Evolutionary conservation across 1,140 invertebrate genomes (phyloP).

Genomic region (Eriosoma lanigerum): DNA sequence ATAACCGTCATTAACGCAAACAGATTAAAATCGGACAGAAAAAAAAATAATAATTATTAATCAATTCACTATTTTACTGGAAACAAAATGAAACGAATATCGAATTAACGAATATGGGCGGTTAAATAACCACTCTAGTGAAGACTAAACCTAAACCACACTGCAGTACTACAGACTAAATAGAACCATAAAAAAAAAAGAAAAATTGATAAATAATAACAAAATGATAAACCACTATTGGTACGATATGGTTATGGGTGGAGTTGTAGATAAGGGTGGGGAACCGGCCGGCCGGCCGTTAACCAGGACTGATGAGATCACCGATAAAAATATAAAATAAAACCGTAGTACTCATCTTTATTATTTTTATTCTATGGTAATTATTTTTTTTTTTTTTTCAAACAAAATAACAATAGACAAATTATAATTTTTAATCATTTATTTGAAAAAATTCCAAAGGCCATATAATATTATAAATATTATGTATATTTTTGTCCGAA

Average conservation of each 20-base stretch:
- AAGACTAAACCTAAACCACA: no score
- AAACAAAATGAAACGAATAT: neutral
- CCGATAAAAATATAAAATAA: no score
- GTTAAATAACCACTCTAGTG: constrained; percentile 32
- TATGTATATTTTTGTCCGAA: no score
- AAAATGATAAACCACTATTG: constrained; percentile 17
- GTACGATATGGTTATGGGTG: neutral
- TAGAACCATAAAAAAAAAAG: neutral
- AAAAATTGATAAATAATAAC: neutral
- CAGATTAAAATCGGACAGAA: constrained; percentile 3
- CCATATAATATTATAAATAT: no score
- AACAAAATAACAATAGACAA: no score
- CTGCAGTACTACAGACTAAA: no score
- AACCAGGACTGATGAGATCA: neutral
- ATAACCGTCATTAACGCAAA: neutral
- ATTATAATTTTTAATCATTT: no score
- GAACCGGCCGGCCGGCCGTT: constrained; percentile 15
- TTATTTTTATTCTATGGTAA: no score
- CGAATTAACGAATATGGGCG: constrained; percentile 33
- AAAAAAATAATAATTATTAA: neutral
- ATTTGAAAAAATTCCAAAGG: no score
- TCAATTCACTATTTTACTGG: no score
- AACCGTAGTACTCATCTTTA: no score
- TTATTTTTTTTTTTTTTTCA: no score
- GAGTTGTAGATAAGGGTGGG: neutral